Evolutionary conservation across 2,113 vertebrate genomes (phyloP), one percentile per base, ranked within the genome.

Genomic region (Capreolus pygargus): DNA sequence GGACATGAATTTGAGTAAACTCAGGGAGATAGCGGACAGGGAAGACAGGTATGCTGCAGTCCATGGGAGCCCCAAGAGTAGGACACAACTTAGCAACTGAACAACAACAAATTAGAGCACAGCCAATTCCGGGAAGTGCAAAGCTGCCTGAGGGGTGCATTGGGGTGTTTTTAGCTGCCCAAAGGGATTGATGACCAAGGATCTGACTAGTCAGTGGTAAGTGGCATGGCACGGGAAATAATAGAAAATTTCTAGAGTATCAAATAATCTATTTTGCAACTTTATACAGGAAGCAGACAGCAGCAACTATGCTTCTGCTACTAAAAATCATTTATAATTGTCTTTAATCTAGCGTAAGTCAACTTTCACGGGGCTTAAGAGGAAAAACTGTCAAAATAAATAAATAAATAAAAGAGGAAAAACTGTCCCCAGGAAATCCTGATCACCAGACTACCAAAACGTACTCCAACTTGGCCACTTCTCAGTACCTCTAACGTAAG

Each of bases 311-410:
- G 55, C 14, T 30, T 92, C 91, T 76, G 36, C 36, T 76, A 96
- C 82, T 94, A 50, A 86, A 96, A 96, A 93, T 60, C 15, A 95
- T 30, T 91, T 90, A 64, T 47, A 95, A 82, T 64, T 92, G 5
- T 45, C 78, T 92, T 84, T 64, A 16, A 15, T 74, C 7, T 36
- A 76, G 4, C 27, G 17, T 79, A 11, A 15, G 47, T 79, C 70
- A 86, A 96, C 7, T 92, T 39, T 89, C 27, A 23, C n/a, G 4
- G 60, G 13, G 45, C 16, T 79, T 81, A 36, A 94, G 30, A 87
- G 47, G 54, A 27, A 91, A 93, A 96, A 70, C 67, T 82, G 30
- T 78, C 45, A 50, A 50, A 50, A 50, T n/a, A 50, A 50, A 13
- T 39, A 47, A 50, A n/a, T n/a, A n/a, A 50, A 50, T 39, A 39